Evolutionary conservation across 2,797 vertebrate genomes (phyloP), one percentile per base, ranked within the genome.

Genomic region (Amazonetta brasiliensis): DNA sequence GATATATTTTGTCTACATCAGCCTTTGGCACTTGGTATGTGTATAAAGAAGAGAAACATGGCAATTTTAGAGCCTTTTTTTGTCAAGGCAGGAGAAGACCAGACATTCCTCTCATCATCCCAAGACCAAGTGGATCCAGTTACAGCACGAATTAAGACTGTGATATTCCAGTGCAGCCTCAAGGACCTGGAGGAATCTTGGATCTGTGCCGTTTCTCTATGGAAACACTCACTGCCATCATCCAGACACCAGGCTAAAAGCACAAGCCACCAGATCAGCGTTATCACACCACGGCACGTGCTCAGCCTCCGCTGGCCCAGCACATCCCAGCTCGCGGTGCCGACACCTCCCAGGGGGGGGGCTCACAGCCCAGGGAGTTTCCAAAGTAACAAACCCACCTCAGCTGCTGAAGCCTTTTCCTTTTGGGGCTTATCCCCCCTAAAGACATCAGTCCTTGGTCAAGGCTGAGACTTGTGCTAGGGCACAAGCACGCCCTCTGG

Each of bases 281-380:
- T 43, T n/a, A 22, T 3, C 0, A 2, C 67, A 62, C 25, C 62
- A 19, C 9, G 8, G 50, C 6, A 56, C 4, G 0, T 3, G 23
- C 60, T 75, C 44, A 56, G 62, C 63, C 58, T 55, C 39, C 2
- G 4, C 22, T 54, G 26, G 14, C 37, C 39, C 62, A 7, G 0
- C 52, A 48, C 2, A 0, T 25, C 52, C 41, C 56, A 12, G 63
- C 44, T 60, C 33, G 5, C 4, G 14, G 11, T 0, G 3, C 44
- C 1, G 2, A 80, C 31, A 14, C 84, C 46, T 66, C 22, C 59
- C 52, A 39, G 23, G 39, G 72, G 15, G 26, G 21, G 7, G 6
- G 54, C 7, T 60, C 66, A 54, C 52, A 55, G 46, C 44, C 72
- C 39, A 37, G 26, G 19, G 73, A 71, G 52, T 12, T 83, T 48